Percentiles rank a stretch among this genome's conserved stretches.
Evolutionary conservation across 1,140 invertebrate genomes (phyloP).

Genomic region (Gryllus bimaculatus): DNA sequence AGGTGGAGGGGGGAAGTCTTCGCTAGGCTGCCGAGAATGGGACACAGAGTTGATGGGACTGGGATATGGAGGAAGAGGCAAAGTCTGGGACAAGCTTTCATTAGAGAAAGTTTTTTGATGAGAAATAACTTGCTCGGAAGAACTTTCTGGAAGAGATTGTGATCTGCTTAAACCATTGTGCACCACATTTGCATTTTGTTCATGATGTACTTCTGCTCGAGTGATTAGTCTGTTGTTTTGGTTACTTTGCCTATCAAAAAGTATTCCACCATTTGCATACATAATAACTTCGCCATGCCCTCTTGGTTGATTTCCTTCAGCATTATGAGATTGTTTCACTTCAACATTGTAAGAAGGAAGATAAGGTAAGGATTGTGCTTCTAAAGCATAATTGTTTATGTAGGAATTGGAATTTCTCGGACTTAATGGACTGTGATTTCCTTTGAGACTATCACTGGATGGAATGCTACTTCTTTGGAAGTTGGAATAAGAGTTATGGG

Average conservation of each 20-base stretch:
- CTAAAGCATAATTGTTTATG: conserved; percentile 38
- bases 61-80: conserved; percentile 66
- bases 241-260: conserved; percentile 30
- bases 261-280: conserved; percentile 42
- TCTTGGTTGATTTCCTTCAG: not conserved
- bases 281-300: conserved; percentile 39
- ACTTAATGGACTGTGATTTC: conserved; percentile 29
- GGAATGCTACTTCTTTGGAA: not conserved
- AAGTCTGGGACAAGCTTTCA: conserved; percentile 36
- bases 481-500: not conserved
- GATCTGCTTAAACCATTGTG: conserved; percentile 13
- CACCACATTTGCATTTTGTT: conserved; percentile 42
- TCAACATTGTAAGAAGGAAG: conserved; percentile 41
- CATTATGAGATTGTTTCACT: conserved; percentile 3
- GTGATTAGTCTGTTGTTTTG: conserved; percentile 56
- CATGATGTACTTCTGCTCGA: conserved; percentile 70
- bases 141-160: not conserved
- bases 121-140: conserved; percentile 33
- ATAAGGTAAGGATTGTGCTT: conserved; percentile 55
- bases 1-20: conserved; percentile 81
- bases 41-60: conserved; percentile 59
- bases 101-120: conserved; percentile 31
- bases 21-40: conserved; percentile 74
- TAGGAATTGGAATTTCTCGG: conserved; percentile 36
- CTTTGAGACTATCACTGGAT: not conserved